Conservation (phyloP, 1,140 invertebrate species). For the Cydia amplana region DNA sequence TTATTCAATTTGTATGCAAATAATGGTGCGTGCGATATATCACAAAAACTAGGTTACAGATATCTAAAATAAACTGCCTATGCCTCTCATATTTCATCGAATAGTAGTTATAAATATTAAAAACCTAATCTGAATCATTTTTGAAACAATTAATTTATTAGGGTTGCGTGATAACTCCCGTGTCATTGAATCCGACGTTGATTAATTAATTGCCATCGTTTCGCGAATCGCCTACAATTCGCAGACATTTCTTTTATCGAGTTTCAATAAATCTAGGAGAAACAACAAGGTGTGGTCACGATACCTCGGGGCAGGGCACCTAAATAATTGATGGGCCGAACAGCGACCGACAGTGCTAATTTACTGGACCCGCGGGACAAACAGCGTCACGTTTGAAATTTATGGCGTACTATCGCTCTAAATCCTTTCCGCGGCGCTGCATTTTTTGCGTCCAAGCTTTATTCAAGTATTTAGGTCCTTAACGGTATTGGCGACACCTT, state of each 20-base stretch:
- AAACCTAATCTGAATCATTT: not conserved
- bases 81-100: not conserved
- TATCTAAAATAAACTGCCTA: not conserved
- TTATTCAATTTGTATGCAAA: not conserved
- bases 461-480: slow-evolving; percentile 34
- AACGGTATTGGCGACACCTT: not conserved
- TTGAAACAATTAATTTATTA: slow-evolving; percentile 3
- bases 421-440: not conserved
- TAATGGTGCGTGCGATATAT: no score
- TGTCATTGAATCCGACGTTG: not conserved
- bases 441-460: slow-evolving; percentile 39
- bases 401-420: slow-evolving; percentile 51
- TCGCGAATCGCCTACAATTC: slow-evolving; percentile 8
- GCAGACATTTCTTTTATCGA: slow-evolving; percentile 27
- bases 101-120: slow-evolving; percentile 6
- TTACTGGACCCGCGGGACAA: slow-evolving; percentile 48
- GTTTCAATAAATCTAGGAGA: slow-evolving; percentile 43
- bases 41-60: not conserved
- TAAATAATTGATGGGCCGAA: slow-evolving; percentile 63
- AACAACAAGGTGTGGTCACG: slow-evolving; percentile 48
- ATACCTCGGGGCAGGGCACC: slow-evolving; percentile 47
- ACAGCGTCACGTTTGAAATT: slow-evolving; percentile 57
- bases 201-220: slow-evolving; percentile 16
- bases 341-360: slow-evolving; percentile 52
- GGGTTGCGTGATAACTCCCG: not conserved